Evolutionary conservation across 2,888 invertebrate genomes (phyloP).

Genomic region (Agrenia bidenticulata): DNA sequence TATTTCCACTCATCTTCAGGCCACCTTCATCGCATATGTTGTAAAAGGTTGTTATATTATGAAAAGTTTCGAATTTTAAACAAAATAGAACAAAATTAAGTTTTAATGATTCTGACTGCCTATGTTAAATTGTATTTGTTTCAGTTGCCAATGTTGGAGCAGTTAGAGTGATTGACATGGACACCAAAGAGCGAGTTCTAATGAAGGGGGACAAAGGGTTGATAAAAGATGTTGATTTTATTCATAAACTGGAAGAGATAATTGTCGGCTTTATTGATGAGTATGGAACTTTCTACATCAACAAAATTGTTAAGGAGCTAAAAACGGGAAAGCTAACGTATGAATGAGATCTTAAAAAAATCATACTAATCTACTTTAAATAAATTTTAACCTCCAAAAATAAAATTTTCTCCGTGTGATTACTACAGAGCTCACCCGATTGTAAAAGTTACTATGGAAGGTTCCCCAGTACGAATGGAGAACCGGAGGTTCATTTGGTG

Average conservation of each 20-base stretch:
- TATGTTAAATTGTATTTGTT: conserved; percentile 13
- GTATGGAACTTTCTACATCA: conserved; percentile 77
- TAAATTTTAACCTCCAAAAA: background rate
- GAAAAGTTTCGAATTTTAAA: background rate
- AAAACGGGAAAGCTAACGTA: conserved; percentile 43
- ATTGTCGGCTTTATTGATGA: conserved; percentile 86
- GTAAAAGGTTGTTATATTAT: conserved; percentile 70
- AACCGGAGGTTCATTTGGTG: conserved; percentile 85
- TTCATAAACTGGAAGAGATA: conserved; percentile 74
- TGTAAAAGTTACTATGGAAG: conserved; percentile 63
- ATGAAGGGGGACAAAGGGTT: conserved; percentile 84
- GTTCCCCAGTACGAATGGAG: conserved; percentile 33
- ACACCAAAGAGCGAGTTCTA: conserved; percentile 72
- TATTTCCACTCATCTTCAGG: conserved; percentile 81
- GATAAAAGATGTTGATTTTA: conserved; percentile 90
- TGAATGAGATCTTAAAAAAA: conserved; percentile 25
- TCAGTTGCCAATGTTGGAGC: conserved; percentile 59
- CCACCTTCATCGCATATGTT: conserved; percentile 84
- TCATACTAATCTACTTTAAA: conserved; percentile 5
- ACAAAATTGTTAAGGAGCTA: conserved; percentile 62
- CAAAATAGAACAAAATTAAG: no score
- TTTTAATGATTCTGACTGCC: background rate
- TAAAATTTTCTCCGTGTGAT: conserved; percentile 39
- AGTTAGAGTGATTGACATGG: conserved; percentile 80
- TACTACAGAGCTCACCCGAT: conserved; percentile 61